Percentiles rank a stretch among this genome's conserved stretches.
Evolutionary conservation across 1,140 invertebrate genomes (phyloP).

Genomic region (Ceratitis capitata): DNA sequence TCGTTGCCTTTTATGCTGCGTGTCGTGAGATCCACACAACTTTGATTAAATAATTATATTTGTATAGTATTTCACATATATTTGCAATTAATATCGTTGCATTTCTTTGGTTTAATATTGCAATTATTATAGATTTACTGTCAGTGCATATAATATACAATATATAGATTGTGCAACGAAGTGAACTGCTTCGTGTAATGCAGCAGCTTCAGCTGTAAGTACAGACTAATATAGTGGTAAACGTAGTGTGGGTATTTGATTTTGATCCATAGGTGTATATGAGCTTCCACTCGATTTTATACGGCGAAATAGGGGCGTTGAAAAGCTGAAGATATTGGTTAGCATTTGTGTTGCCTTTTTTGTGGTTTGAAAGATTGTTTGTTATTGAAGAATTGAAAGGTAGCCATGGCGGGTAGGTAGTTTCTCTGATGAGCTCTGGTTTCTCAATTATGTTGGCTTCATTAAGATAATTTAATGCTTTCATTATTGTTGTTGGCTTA

Average conservation of each 20-base stretch:
- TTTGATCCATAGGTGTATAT: background rate
- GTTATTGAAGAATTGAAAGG: background rate
- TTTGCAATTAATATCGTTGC: background rate
- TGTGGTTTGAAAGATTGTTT: background rate
- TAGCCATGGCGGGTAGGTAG: background rate
- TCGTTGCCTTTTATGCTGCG: background rate
- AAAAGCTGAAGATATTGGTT: background rate
- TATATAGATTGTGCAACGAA: background rate
- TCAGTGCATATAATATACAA: background rate
- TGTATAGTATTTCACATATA: background rate
- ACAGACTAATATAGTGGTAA: background rate
- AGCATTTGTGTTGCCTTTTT: background rate
- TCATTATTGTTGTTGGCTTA: background rate
- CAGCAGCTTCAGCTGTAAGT: background rate
- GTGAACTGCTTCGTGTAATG: background rate
- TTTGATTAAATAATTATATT: background rate
- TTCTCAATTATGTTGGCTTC: background rate
- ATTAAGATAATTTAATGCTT: background rate
- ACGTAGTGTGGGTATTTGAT: background rate
- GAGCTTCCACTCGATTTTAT: background rate
- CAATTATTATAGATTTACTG: background rate
- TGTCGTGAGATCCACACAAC: background rate
- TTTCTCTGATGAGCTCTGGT: background rate
- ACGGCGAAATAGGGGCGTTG: background rate
- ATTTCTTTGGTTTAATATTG: background rate